phyloP scores from a whole-genome alignment of 2,888 invertebrate species.

The Salticus scenicus region DNA sequence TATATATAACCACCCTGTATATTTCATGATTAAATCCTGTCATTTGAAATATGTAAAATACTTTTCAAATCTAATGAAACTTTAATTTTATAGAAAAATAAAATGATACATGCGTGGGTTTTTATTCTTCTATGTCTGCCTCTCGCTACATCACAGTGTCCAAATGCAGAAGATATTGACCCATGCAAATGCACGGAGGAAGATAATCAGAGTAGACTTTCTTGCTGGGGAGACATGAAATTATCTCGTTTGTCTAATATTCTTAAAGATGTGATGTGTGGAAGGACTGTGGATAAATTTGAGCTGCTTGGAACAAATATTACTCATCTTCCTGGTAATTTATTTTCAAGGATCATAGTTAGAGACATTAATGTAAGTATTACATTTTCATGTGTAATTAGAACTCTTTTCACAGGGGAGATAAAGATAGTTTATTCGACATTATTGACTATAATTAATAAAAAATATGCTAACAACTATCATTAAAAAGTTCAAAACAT shows the following conservation, averaged over 20 bases:
- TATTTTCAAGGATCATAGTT: constrained; percentile 40
- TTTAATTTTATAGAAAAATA: too few relatives aligned
- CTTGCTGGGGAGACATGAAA: constrained; percentile 13
- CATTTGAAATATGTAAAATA: too few relatives aligned
- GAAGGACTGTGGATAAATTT: constrained; percentile 22
- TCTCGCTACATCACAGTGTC: constrained; percentile 18
- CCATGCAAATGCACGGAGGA: constrained; percentile 28
- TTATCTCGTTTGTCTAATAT: constrained; percentile 31
- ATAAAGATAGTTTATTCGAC: too few relatives aligned
- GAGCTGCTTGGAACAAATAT: constrained; percentile 16
- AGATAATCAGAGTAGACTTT: background rate
- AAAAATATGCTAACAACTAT: too few relatives aligned
- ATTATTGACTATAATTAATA: too few relatives aligned
- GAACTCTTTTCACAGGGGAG: too few relatives aligned
- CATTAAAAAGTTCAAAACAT: too few relatives aligned
- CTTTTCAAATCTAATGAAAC: too few relatives aligned
- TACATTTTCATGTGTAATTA: background rate
- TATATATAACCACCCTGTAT: too few relatives aligned
- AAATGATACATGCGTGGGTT: too few relatives aligned
- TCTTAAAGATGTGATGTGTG: constrained; percentile 25
- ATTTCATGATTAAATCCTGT: too few relatives aligned
- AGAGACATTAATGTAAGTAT: constrained; percentile 37
- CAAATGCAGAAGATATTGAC: background rate
- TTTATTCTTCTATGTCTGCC: background rate
- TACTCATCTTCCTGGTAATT: constrained; percentile 47